phyloP scores from a whole-genome alignment of 2,888 invertebrate species.

The Hirtodrosophila trivittata region DNA sequence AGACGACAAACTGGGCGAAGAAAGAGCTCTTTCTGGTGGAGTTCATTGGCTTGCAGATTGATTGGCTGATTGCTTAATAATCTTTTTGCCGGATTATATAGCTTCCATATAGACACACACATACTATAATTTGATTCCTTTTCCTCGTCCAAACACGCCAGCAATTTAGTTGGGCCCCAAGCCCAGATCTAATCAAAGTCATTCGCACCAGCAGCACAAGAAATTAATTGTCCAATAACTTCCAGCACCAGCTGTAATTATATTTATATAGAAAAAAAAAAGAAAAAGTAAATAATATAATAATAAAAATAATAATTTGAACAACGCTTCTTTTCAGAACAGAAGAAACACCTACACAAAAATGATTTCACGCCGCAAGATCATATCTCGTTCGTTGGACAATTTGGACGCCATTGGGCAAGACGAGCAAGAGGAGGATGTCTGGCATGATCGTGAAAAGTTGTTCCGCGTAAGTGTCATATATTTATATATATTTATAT shows the following conservation, averaged over 20 bases:
- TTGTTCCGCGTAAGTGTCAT: constrained; percentile 91
- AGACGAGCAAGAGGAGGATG: constrained; percentile 90
- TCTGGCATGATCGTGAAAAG: constrained; percentile 96
- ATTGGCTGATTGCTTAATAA: constrained; percentile 78
- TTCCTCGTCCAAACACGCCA: constrained; percentile 29
- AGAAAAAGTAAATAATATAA: too few species aligned
- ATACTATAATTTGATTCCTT: constrained; percentile 48
- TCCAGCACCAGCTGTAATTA: constrained; percentile 56
- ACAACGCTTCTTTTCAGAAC: constrained; percentile 46
- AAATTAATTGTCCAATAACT: constrained; percentile 56
- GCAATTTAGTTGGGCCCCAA: constrained; percentile 47
- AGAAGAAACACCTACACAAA: constrained; percentile 58
- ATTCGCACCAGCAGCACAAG: constrained; percentile 60
- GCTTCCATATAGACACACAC: constrained; percentile 13
- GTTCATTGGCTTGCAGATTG: constrained; percentile 76
- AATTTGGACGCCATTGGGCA: constrained; percentile 92
- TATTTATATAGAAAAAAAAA: constrained; percentile 15
- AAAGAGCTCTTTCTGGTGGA: constrained; percentile 27
- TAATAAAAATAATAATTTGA: constrained; percentile 59
- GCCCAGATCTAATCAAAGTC: constrained; percentile 66
- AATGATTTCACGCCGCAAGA: constrained; percentile 96
- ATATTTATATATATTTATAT: constrained; percentile 24
- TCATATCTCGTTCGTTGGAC: constrained; percentile 95
- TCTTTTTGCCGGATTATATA: constrained; percentile 54
- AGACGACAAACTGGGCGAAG: constrained; percentile 28